phyloP scores from a whole-genome alignment of 2,113 vertebrate genomes.

The Dasyurus viverrinus region DNA sequence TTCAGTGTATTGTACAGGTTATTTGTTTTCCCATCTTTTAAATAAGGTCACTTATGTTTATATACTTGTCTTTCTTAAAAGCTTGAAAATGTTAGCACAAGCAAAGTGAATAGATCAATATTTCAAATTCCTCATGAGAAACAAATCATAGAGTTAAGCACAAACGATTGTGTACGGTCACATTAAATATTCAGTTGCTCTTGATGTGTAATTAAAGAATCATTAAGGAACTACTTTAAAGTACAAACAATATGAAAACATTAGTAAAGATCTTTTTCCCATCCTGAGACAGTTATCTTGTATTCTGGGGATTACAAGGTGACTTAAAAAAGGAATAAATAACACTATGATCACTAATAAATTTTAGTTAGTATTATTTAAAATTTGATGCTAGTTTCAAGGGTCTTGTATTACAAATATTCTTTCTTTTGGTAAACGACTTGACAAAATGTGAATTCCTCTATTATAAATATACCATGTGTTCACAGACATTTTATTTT shows the following conservation, averaged over 20 bases:
- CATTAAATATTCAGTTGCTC: constrained; percentile 52
- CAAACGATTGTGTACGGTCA: neutral
- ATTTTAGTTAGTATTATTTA: neutral
- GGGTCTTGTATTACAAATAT: neutral
- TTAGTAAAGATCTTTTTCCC: neutral
- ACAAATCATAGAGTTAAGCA: constrained; percentile 36
- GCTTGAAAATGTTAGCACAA: neutral
- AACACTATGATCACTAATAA: neutral
- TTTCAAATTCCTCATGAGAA: constrained; percentile 21
- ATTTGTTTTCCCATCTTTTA: constrained; percentile 34
- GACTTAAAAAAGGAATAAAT: neutral
- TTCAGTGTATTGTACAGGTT: neutral
- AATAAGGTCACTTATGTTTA: constrained; percentile 37
- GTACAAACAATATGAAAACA: constrained; percentile 22
- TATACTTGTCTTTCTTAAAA: constrained; percentile 13
- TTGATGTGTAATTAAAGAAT: constrained; percentile 35
- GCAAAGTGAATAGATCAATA: constrained; percentile 30
- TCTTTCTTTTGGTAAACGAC: constrained; percentile 6
- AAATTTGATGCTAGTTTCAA: constrained; percentile 8
- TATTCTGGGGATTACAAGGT: neutral
- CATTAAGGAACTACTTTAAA: constrained; percentile 43
- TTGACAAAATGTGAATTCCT: neutral
- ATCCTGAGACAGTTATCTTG: neutral
- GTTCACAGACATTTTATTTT: constrained; percentile 22
- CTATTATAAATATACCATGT: constrained; percentile 5